phyloP scores from a whole-genome alignment of 2,888 invertebrate species.

The Ellobium chinense region DNA sequence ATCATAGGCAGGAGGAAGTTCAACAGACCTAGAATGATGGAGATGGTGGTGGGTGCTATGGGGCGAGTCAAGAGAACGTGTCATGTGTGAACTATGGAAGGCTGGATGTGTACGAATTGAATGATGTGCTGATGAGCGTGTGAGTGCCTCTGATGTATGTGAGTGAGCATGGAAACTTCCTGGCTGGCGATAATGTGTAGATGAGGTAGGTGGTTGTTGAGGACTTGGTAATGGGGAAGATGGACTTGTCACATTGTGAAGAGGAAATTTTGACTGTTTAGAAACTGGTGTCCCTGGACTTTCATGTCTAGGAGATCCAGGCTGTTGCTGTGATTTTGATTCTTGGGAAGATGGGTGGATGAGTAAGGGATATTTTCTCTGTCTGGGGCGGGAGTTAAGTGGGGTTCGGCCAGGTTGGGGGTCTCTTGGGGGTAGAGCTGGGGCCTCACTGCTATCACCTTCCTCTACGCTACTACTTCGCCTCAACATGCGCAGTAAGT shows the following conservation, averaged over 20 bases:
- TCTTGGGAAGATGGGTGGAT: conserved; percentile 7
- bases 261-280: background rate
- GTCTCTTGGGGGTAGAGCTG: conserved; percentile 37
- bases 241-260: background rate
- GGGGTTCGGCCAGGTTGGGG: conserved; percentile 34
- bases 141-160: background rate
- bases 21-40: conserved; percentile 21
- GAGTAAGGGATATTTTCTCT: conserved; percentile 29
- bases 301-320: background rate
- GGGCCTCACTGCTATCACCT: background rate
- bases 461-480: conserved; percentile 24
- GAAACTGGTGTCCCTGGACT: background rate
- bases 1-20: conserved; percentile 39
- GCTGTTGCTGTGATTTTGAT: background rate
- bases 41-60: background rate
- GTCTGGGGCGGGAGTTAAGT: conserved; percentile 33
- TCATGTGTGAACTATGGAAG: background rate
- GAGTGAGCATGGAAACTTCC: background rate
- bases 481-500: background rate
- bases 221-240: background rate
- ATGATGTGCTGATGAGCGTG: background rate
- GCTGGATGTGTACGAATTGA: background rate
- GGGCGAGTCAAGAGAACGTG: background rate
- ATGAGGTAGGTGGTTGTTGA: background rate
- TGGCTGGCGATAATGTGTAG: background rate